phyloP scores from a whole-genome alignment of 2,888 invertebrate genomes.

The Sesia apiformis region DNA sequence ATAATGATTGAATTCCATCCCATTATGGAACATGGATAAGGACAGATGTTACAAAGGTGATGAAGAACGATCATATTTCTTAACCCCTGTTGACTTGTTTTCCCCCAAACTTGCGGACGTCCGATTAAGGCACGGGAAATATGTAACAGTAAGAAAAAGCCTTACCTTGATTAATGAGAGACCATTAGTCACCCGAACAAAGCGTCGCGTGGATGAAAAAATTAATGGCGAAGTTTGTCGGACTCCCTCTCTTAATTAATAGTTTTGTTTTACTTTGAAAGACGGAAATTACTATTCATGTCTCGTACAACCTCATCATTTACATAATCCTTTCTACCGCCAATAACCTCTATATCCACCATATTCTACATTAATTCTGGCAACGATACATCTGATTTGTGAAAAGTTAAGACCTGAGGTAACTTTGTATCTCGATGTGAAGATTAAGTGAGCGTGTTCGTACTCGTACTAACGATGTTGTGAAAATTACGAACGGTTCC shows the following conservation, averaged over 20 bases:
- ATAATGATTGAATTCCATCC: too few species aligned
- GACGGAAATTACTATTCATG: background rate
- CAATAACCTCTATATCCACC: background rate
- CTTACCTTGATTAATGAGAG: conserved; percentile 21
- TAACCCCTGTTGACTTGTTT: background rate
- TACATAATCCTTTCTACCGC: background rate
- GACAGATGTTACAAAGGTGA: background rate
- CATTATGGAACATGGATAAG: background rate
- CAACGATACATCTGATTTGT: too few species aligned
- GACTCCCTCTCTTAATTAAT: conserved; percentile 15
- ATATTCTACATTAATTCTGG: background rate
- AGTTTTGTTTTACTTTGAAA: conserved; percentile 3
- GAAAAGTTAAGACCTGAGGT: background rate
- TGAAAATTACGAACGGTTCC: background rate
- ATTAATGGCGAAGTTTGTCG: conserved; percentile 17
- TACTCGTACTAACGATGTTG: background rate
- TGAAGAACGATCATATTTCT: background rate
- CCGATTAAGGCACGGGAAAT: conserved; percentile 1
- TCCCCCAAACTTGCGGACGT: background rate
- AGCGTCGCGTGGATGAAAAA: conserved; percentile 15
- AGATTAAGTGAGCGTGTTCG: background rate
- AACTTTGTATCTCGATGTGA: background rate
- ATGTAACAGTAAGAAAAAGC: conserved; percentile 8
- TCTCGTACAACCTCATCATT: background rate
- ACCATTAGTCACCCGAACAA: conserved; percentile 25